Evolutionary conservation across 2,113 vertebrate genomes (phyloP).

Genomic region (Cervus canadensis): DNA sequence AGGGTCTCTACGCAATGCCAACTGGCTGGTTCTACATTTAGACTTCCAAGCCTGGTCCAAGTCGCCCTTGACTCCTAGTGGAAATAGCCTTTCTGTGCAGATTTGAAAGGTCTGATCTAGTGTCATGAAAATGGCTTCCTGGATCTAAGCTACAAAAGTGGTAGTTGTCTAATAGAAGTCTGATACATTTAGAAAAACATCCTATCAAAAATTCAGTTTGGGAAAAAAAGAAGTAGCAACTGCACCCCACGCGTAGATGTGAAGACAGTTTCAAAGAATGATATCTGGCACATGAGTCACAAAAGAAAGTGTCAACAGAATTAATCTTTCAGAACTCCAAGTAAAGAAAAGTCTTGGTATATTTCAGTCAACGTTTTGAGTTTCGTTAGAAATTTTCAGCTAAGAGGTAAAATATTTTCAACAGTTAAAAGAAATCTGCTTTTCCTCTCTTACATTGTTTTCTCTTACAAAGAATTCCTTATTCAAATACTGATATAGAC

Average conservation of each 20-base stretch:
- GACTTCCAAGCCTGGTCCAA: background rate
- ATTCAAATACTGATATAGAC: background rate
- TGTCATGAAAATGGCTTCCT: background rate
- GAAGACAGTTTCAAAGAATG: background rate
- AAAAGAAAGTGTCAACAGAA: background rate
- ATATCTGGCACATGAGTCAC: background rate
- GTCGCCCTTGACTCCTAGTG: background rate
- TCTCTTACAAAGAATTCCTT: background rate
- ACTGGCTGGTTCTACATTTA: background rate
- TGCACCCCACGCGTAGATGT: background rate
- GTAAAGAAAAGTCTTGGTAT: background rate
- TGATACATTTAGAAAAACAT: background rate
- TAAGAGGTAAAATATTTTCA: background rate
- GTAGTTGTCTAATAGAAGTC: background rate
- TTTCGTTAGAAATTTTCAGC: background rate
- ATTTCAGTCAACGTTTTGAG: background rate
- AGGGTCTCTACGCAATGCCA: background rate
- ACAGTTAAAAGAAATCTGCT: background rate
- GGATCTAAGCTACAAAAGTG: background rate
- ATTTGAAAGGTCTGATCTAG: background rate
- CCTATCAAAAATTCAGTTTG: background rate
- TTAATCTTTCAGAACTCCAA: background rate
- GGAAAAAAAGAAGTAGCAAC: background rate
- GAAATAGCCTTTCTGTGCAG: background rate
- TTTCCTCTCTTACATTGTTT: background rate